A percentile compares a stretch with the other conserved stretches of the same genome.
phyloP scores from a whole-genome alignment of 2,888 invertebrate genomes.

The Lepidochitona cinerea region DNA sequence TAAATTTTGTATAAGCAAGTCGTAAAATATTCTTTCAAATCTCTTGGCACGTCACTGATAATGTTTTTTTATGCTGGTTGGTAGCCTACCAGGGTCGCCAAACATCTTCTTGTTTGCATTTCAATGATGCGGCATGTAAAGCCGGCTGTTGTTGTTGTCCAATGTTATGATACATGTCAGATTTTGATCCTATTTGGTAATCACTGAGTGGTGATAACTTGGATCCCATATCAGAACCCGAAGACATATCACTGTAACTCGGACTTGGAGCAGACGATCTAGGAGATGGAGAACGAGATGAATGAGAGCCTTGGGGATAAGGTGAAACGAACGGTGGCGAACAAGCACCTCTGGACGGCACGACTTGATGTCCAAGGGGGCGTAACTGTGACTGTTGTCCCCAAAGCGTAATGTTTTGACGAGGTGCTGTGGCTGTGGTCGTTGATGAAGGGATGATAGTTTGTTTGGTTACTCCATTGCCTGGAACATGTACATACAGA shows the following conservation, averaged over 20 bases:
- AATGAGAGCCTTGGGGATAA: neutral
- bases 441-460: neutral
- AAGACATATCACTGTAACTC: neutral
- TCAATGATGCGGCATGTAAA: neutral
- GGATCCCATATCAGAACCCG: neutral
- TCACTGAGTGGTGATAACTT: neutral
- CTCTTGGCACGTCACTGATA: no score
- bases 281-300: neutral
- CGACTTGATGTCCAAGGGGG: neutral
- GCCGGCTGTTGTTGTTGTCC: neutral
- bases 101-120: neutral
- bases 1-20: no score
- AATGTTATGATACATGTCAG: neutral
- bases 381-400: neutral
- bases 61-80: no score
- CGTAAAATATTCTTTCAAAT: no score
- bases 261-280: neutral
- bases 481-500: neutral
- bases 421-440: neutral
- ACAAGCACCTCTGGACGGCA: neutral
- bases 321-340: conserved; percentile 1
- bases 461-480: neutral
- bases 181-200: neutral
- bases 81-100: neutral
- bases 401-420: neutral